phyloP scores from a whole-genome alignment of 2,797 vertebrate species.

The Corythornis leucogaster region DNA sequence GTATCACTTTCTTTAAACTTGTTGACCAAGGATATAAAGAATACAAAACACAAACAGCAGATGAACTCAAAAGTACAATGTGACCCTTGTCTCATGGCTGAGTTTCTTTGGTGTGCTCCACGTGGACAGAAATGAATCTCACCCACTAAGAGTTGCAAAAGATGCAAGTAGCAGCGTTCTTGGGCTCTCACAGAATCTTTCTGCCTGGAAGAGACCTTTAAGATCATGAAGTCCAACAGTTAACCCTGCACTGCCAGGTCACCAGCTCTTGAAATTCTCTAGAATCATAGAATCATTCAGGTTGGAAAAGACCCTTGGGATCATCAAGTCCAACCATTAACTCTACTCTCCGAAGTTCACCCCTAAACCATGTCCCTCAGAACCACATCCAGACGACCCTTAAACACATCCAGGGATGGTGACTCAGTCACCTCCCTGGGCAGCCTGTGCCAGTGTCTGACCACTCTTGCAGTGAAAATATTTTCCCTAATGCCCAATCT shows the following conservation, averaged over 20 bases:
- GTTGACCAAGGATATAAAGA: slow-evolving; percentile 9
- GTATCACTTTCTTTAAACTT: slow-evolving; percentile 37
- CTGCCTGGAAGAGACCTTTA: neutral
- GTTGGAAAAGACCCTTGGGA: too few relatives aligned
- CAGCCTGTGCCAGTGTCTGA: too few relatives aligned
- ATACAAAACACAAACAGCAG: slow-evolving; percentile 25
- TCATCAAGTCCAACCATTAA: too few relatives aligned
- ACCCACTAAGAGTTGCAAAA: neutral
- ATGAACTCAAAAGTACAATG: neutral
- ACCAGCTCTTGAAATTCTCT: neutral
- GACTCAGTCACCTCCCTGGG: too few relatives aligned
- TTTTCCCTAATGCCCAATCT: too few relatives aligned
- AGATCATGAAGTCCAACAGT: neutral
- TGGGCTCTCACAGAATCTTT: neutral
- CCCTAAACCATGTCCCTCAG: too few relatives aligned
- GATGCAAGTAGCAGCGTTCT: neutral
- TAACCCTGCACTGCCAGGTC: neutral
- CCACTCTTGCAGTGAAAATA: too few relatives aligned
- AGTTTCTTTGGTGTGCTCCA: neutral
- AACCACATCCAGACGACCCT: too few relatives aligned
- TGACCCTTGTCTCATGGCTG: neutral
- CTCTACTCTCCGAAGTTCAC: too few relatives aligned
- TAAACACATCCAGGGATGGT: too few relatives aligned
- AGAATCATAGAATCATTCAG: too few relatives aligned
- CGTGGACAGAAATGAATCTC: neutral